Base-by-base conservation (phyloP, 1,140 invertebrate genomes). In the Lepidurus packardi region DNA sequence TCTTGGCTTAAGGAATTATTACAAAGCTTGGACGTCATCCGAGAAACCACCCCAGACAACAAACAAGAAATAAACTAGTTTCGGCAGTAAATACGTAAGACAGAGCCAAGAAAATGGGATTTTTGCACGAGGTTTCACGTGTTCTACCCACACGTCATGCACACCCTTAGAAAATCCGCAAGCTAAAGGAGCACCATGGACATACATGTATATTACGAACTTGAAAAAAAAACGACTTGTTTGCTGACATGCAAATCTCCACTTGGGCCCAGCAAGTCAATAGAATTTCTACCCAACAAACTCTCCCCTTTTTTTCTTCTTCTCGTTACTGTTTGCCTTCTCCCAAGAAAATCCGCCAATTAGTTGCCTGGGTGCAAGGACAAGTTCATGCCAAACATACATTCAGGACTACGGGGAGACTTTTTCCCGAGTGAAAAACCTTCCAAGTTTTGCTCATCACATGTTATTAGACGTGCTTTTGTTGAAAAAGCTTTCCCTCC, bases 241-340 rank as follows among this genome's bases (percentile, higher is more conserved):
- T 65, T 65, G 53, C 53, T 65, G 53, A 65, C 53, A 65, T 65
- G 53, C 53, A 65, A 65, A 65, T 65, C 53, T 65, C 53, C 53
- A 65, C 53, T 65, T 65, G 53, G 9, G 53, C 53, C 53, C 53
- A 65, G 21, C 53, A 21, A 21, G 53, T 65, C 16, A 65, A 65
- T n/a, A 65, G 53, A n/a, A 13, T 65, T 65, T 65, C 53, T 65
- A 65, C 13, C 21, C 53, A 34, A 4, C 53, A 1, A 65, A 65
- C 8, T n/a, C 47, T 13, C 53, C n/a, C 53, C 21, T 11, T 47
- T 65, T 65, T 65, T 65, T 65, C 53, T 65, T 21, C 53, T 16
- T 16, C 21, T 21, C 21, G 53, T 21, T 9, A 13, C n/a, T 21
- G 10, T 21, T 21, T 16, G 13, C 21, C 53, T 65, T 65, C 53